Conservation (phyloP, 2,113 vertebrate species). For the Calcarius ornatus region DNA sequence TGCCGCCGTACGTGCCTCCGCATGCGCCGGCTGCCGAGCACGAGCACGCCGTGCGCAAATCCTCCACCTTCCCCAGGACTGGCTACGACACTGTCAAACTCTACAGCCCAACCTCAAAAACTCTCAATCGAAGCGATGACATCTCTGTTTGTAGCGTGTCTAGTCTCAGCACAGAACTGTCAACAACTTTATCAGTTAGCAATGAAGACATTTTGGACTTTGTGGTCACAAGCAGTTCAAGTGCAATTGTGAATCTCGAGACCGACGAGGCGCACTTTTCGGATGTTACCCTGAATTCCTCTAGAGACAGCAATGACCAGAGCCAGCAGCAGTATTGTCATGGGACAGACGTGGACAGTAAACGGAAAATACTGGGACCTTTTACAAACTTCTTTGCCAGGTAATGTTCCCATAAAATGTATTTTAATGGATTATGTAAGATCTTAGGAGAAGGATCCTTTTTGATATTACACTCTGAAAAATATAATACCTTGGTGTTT, state of each 20-base stretch:
- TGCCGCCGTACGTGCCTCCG: constrained; percentile 47
- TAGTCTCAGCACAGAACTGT: constrained; percentile 91
- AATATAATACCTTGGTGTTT: neutral
- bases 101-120: constrained; percentile 72
- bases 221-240: constrained; percentile 88
- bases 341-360: constrained; percentile 59
- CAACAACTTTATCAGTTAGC: constrained; percentile 81
- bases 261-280: constrained; percentile 78
- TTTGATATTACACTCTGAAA: neutral
- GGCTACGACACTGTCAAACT: constrained; percentile 79
- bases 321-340: constrained; percentile 6
- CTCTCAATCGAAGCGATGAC: constrained; percentile 82
- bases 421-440: neutral
- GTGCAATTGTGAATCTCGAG: constrained; percentile 89
- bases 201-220: constrained; percentile 90
- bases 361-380: constrained; percentile 76
- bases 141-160: constrained; percentile 87
- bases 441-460: neutral
- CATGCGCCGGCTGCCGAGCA: constrained; percentile 65
- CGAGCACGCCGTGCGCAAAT: constrained; percentile 74
- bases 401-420: constrained; percentile 48
- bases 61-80: constrained; percentile 85
- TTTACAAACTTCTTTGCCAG: constrained; percentile 84
- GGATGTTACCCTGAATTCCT: constrained; percentile 76
- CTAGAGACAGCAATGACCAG: constrained; percentile 39